Percentiles rank a stretch among this genome's conserved stretches.
Conservation (phyloP, 2,797 vertebrate species). For the Typhlichthys eigenmanni region DNA sequence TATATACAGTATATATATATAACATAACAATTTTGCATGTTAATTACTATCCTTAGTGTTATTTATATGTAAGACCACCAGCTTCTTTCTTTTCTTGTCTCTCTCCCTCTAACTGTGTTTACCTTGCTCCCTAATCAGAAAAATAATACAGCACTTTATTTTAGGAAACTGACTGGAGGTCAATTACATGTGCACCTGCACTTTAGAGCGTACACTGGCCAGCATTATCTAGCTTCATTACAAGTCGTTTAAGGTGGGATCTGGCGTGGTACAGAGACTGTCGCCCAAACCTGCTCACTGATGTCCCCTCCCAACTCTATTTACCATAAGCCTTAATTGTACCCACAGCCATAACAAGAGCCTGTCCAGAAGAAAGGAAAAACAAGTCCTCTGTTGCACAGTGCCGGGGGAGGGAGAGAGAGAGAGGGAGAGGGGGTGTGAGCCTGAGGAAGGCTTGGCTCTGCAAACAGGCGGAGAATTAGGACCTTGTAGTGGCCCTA, state of each 20-base stretch:
- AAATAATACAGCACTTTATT: constrained; percentile 12
- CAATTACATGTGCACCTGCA: constrained; percentile 52
- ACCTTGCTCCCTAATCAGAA: constrained; percentile 23
- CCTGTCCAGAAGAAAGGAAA: constrained; percentile 45
- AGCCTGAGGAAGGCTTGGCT: constrained; percentile 37
- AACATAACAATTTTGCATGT: too few relatives aligned
- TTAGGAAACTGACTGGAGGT: constrained; percentile 22
- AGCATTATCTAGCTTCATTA: constrained; percentile 52
- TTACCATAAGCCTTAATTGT: constrained; percentile 55
- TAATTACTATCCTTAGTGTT: constrained; percentile 24
- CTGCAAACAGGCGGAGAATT: constrained; percentile 58
- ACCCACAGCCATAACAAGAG: constrained; percentile 56
- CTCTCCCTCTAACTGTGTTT: constrained; percentile 6
- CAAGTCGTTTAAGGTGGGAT: constrained; percentile 55
- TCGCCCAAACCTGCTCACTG: constrained; percentile 38
- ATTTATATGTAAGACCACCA: constrained; percentile 32
- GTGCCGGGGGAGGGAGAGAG: constrained; percentile 51
- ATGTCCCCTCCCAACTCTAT: constrained; percentile 42
- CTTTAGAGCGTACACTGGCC: constrained; percentile 44
- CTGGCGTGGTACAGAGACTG: constrained; percentile 40
- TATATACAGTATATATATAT: not conserved
- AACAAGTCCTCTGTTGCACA: constrained; percentile 54
- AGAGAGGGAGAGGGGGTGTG: constrained; percentile 49
- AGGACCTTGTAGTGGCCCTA: constrained; percentile 47
- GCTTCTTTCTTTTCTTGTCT: constrained; percentile 29